These are phyloP conservation scores for Epinotia ramella DNA, from an alignment of 2,888 invertebrate genomes.

Conservation along the genomic window DNA sequence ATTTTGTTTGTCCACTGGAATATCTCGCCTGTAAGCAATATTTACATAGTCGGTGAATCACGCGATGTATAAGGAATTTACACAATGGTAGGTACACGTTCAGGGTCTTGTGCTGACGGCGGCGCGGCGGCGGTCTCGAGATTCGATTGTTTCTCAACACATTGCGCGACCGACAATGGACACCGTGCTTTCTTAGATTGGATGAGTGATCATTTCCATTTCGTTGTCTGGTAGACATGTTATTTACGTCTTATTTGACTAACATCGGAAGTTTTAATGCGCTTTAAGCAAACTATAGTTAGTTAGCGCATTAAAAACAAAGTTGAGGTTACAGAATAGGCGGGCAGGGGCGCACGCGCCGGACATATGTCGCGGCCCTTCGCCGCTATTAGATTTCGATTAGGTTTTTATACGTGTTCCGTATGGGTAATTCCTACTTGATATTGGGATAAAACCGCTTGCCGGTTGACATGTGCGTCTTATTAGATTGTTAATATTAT, in stretches of 20 bases:
- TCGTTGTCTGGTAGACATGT: no score
- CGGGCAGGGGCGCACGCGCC: conserved; percentile 66
- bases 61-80: neutral
- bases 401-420: conserved; percentile 52
- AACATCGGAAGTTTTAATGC: no score
- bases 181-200: conserved; percentile 45
- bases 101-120: conserved; percentile 44
- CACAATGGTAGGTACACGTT: conserved; percentile 21
- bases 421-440: conserved; percentile 50
- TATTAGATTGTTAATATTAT: neutral
- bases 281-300: no score
- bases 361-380: conserved; percentile 68
- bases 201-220: neutral
- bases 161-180: conserved; percentile 51
- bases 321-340: no score
- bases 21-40: neutral
- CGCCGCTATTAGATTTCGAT: conserved; percentile 53
- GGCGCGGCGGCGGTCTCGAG: conserved; percentile 36
- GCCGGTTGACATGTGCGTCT: conserved; percentile 45
- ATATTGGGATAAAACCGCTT: conserved; percentile 48
- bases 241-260: no score
- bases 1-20: neutral
- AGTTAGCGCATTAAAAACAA: no score
- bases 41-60: conserved; percentile 20
- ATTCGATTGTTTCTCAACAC: conserved; percentile 48